phyloP scores from a whole-genome alignment of 2,888 invertebrate genomes.

The Merodon equestris region DNA sequence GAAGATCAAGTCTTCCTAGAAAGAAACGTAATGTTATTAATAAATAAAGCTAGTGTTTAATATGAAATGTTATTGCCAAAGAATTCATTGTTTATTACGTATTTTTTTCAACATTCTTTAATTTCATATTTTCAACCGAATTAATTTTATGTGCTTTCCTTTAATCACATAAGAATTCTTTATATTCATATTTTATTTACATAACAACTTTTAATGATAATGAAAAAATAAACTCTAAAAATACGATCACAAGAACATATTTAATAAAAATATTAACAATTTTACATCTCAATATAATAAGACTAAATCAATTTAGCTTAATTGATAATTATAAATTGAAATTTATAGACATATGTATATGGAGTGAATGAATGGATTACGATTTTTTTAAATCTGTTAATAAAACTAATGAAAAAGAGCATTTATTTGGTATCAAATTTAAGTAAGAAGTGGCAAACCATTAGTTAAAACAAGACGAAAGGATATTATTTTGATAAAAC shows the following conservation, averaged over 20 bases:
- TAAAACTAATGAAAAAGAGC: slow-evolving; percentile 73
- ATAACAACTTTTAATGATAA: slow-evolving; percentile 22
- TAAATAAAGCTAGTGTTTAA: slow-evolving; percentile 62
- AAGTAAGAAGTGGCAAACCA: too few relatives aligned
- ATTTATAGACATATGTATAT: slow-evolving; percentile 64
- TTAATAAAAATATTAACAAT: slow-evolving; percentile 66
- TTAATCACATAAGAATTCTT: slow-evolving; percentile 5
- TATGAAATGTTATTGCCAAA: slow-evolving; percentile 68
- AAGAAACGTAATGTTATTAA: slow-evolving; percentile 60
- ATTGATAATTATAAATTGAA: slow-evolving; percentile 68
- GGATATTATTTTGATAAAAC: too few relatives aligned
- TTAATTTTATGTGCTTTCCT: too few relatives aligned
- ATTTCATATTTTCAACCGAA: too few relatives aligned
- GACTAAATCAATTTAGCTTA: slow-evolving; percentile 68
- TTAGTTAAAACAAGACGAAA: too few relatives aligned
- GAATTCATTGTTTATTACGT: slow-evolving; percentile 62
- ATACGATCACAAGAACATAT: slow-evolving; percentile 62
- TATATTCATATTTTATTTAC: slow-evolving; percentile 59
- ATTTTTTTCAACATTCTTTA: neutral
- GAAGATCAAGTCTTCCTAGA: slow-evolving; percentile 69
- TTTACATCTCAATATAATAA: slow-evolving; percentile 69
- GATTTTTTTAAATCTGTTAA: slow-evolving; percentile 77
- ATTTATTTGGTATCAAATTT: slow-evolving; percentile 12
- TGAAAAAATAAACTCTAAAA: slow-evolving; percentile 24
- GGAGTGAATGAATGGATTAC: slow-evolving; percentile 71